These are phyloP conservation scores for Synanceia verrucosa DNA, from an alignment of 2,797 vertebrate species.

Conservation along the genomic window DNA sequence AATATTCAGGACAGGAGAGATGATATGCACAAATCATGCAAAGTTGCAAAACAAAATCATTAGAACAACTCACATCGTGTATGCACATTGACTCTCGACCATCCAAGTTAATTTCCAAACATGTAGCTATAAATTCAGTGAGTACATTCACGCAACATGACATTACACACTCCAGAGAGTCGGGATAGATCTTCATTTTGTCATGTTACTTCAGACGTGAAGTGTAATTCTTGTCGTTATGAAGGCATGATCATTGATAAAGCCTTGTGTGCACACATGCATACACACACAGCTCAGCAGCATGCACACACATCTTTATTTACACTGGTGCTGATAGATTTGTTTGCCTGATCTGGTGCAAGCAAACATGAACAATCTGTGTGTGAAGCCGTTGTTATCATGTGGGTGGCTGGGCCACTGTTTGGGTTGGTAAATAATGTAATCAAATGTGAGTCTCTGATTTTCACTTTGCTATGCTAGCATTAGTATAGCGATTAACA, in stretches of 20 bases:
- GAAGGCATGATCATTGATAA: not conserved
- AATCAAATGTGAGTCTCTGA: slow-evolving; percentile 8
- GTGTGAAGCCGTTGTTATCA: slow-evolving; percentile 14
- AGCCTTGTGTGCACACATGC: not conserved
- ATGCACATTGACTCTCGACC: not conserved
- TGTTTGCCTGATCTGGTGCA: slow-evolving; percentile 35
- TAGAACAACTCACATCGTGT: not conserved
- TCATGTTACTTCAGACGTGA: no score
- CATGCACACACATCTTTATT: slow-evolving; percentile 32
- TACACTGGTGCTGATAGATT: not conserved
- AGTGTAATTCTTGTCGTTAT: not conserved
- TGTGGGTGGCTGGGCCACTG: slow-evolving; percentile 18
- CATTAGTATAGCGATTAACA: not conserved
- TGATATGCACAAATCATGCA: no score
- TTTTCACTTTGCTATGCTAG: not conserved
- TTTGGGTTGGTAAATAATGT: slow-evolving; percentile 44
- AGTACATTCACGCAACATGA: not conserved
- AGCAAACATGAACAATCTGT: slow-evolving; percentile 42
- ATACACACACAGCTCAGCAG: not conserved
- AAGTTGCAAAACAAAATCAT: no score
- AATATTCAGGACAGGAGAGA: slow-evolving; percentile 4
- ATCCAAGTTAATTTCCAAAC: not conserved
- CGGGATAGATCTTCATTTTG: not conserved
- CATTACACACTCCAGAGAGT: not conserved
- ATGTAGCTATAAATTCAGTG: not conserved